Evolutionary conservation across 53 echinoderm and acorn worm genomes (phyloP).

Genomic region (Apostichopus leukothele): DNA sequence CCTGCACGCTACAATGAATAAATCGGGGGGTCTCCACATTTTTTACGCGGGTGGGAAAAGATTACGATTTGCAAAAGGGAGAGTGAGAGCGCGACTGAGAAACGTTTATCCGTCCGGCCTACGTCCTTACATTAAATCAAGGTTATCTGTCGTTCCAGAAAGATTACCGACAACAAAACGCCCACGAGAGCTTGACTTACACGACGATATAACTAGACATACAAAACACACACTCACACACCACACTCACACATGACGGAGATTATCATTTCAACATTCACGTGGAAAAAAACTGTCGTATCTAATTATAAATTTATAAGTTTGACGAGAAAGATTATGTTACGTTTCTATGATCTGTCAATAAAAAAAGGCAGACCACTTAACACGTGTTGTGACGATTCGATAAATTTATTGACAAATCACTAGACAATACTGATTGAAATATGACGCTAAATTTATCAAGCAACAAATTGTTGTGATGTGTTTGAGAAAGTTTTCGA

Average conservation of each 20-base stretch:
- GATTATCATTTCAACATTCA: conserved; percentile 8
- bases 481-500: background rate
- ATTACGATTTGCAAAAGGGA: background rate
- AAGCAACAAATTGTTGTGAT: too few relatives aligned
- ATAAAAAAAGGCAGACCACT: too few relatives aligned
- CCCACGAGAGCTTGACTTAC: background rate
- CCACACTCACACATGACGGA: too few relatives aligned
- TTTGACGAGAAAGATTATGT: background rate
- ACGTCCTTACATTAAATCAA: background rate
- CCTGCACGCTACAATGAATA: background rate
- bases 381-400: too few relatives aligned
- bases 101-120: conserved; percentile 6
- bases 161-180: background rate
- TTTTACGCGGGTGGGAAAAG: conserved; percentile 18
- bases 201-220: too few relatives aligned
- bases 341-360: too few relatives aligned
- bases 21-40: background rate
- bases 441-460: too few relatives aligned
- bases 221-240: too few relatives aligned
- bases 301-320: conserved; percentile 19
- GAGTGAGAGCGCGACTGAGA: background rate
- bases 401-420: too few relatives aligned
- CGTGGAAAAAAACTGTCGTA: background rate
- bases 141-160: background rate
- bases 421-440: too few relatives aligned